phyloP scores from a whole-genome alignment of 2,888 invertebrate genomes.

The Leptinotarsa rubiginosa region DNA sequence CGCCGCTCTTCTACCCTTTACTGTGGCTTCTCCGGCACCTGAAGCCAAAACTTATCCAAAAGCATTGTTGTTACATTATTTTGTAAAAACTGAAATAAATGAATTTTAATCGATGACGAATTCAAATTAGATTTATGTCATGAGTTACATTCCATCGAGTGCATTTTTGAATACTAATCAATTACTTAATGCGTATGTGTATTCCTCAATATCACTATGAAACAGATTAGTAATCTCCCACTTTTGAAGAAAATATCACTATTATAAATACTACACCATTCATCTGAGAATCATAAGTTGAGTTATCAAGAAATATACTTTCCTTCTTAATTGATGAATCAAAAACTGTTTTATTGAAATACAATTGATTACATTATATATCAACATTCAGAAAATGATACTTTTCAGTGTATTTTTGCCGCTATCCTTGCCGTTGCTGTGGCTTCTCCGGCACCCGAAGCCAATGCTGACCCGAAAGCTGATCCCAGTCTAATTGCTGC shows the following conservation, averaged over 20 bases:
- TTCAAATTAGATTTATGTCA: no score
- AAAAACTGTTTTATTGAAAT: no score
- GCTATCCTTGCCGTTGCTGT: constrained; percentile 38
- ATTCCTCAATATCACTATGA: neutral
- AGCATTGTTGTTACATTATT: neutral
- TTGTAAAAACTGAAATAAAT: no score
- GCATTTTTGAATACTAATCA: neutral
- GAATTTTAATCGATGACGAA: neutral
- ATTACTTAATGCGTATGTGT: neutral
- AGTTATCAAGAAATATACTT: neutral
- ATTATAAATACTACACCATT: neutral
- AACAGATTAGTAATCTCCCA: no score
- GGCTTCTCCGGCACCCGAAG: constrained; percentile 37
- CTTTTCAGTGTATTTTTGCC: constrained; percentile 37
- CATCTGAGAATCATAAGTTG: neutral
- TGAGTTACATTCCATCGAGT: neutral
- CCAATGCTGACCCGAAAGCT: constrained; percentile 22
- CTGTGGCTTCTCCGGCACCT: constrained; percentile 38
- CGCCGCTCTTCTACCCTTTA: constrained; percentile 36
- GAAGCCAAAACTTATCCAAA: constrained; percentile 20
- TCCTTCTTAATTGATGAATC: neutral
- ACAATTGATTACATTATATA: neutral
- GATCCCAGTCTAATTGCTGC: constrained; percentile 27
- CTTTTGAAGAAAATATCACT: neutral
- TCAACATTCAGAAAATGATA: neutral